Evolutionary conservation across 1,140 invertebrate species (phyloP), one percentile per base, ranked within the genome.

Genomic region (Euura lappo): DNA sequence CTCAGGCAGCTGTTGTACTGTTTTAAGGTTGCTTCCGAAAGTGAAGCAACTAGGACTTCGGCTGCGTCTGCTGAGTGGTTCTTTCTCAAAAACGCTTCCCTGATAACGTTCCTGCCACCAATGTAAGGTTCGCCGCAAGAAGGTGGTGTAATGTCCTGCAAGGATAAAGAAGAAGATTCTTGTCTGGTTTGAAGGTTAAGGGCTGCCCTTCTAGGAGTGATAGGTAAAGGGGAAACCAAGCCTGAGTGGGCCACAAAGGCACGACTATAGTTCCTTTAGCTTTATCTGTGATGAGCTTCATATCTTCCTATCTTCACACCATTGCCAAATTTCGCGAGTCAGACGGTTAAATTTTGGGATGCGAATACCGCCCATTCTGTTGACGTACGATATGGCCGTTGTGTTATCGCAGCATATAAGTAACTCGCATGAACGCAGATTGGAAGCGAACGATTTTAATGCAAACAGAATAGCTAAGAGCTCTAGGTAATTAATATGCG

Each of bases 401-500:
- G 76, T 78, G 44, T 80, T 80, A 72, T 80, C 78, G n/a, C 76
- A 47, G 13, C 76, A 11, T 8, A 74, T 72, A 42, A 79, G 60
- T 66, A 80, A 76, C 44, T 76, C 70, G 45, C 69, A 71, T 6
- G 68, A 45, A 10, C 42, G 43, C 13, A 70, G 51, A 8, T 67
- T 44, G 7, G 3, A n/a, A 3, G 79, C 78, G 74, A 81, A 82
- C 46, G 68, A 77, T 76, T 80, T 78, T 66, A 82, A 45, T 2
- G 66, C 79, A 44, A 74, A 77, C 71, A 77, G 79, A 3, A 75
- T 78, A 46, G 80, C 80, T 64, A 65, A n/a, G n/a, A 83, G 68
- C 73, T 83, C 81, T 44, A 79, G 70, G 68, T 45, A 76, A 79
- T 80, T 83, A 11, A 83, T 83, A 68, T 81, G 78, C 6, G 73